These are phyloP conservation scores for Tribolium freemani DNA, from an alignment of 2,888 invertebrate genomes.

Conservation along the genomic window DNA sequence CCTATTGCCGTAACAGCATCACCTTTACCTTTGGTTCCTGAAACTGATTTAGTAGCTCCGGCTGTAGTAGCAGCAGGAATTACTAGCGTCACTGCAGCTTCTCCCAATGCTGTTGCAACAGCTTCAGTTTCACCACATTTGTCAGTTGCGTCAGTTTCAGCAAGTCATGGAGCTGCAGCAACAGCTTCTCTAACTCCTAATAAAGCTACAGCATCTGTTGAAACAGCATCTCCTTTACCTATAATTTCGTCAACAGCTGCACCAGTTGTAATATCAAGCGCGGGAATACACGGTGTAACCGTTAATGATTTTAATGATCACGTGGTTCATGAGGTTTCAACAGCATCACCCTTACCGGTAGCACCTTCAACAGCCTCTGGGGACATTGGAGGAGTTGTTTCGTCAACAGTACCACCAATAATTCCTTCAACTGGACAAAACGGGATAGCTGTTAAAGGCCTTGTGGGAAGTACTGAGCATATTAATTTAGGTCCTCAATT, in stretches of 20 bases:
- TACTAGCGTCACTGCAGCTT: background rate
- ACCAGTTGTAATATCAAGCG: background rate
- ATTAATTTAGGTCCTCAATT: background rate
- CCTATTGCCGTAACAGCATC: constrained; percentile 40
- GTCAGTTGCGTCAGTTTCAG: background rate
- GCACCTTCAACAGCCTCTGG: background rate
- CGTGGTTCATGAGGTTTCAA: background rate
- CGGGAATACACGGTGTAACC: background rate
- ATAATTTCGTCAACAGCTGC: background rate
- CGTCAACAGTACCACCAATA: background rate
- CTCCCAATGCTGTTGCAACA: constrained; percentile 33
- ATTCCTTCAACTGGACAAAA: background rate
- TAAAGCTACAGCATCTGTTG: constrained; percentile 1
- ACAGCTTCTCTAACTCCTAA: background rate
- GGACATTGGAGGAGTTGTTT: too few relatives aligned
- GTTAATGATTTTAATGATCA: background rate
- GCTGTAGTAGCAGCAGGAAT: constrained; percentile 2
- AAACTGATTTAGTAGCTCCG: background rate
- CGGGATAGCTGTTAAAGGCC: background rate
- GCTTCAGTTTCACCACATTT: constrained; percentile 7
- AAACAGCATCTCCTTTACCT: background rate
- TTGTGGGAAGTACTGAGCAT: background rate
- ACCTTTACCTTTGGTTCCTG: constrained; percentile 7
- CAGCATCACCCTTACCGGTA: background rate
- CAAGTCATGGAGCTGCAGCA: background rate